These are phyloP conservation scores for Periophthalmodon schlosseri DNA, from an alignment of 2,113 vertebrate species.

Conservation along the genomic window DNA sequence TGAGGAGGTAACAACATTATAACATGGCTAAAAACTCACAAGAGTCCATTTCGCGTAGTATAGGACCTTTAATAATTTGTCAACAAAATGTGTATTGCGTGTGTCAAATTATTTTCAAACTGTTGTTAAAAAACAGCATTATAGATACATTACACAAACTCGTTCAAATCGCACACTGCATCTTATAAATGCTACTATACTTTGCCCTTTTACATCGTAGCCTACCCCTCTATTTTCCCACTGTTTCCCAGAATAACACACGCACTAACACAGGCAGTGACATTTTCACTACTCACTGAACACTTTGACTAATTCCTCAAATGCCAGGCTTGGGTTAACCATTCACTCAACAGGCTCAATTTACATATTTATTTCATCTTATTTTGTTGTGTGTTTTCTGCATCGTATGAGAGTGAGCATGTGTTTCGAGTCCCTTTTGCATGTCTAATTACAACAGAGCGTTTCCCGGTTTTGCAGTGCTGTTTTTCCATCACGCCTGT, in stretches of 20 bases:
- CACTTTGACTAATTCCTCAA: conserved; percentile 48
- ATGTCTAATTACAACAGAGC: conserved; percentile 49
- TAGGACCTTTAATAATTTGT: no score
- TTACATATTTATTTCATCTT: background rate
- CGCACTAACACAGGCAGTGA: conserved; percentile 60
- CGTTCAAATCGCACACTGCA: conserved; percentile 13
- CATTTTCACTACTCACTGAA: conserved; percentile 71
- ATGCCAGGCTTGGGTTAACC: conserved; percentile 43
- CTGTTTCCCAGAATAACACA: conserved; percentile 46
- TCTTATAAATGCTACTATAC: conserved; percentile 14
- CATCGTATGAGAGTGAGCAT: conserved; percentile 59
- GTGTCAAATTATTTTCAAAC: no score
- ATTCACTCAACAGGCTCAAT: background rate
- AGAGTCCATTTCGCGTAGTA: no score
- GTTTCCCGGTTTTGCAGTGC: background rate
- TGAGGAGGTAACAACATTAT: no score
- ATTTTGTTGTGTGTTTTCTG: conserved; percentile 10
- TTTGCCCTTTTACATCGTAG: conserved; percentile 47
- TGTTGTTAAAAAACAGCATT: no score
- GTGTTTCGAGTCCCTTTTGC: conserved; percentile 56
- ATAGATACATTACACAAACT: background rate
- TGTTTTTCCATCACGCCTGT: conserved; percentile 42
- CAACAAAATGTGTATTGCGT: no score
- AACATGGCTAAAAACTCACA: no score
- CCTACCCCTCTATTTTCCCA: conserved; percentile 36